Conservation (phyloP, 1,140 invertebrate species). For the Drosophila neocordata region DNA sequence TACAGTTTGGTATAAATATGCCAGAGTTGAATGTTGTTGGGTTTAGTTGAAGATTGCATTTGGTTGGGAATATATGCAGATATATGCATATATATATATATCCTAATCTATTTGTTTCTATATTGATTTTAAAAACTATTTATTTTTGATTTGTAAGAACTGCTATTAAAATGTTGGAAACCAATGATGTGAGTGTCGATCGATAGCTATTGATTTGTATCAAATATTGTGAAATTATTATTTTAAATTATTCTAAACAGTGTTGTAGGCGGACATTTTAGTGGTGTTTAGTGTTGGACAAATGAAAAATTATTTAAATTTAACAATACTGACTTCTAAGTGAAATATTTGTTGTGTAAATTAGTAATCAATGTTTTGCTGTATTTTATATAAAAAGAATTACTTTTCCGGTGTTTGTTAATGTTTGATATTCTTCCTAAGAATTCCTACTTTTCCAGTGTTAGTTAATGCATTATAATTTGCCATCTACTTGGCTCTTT, state of each 20-base stretch:
- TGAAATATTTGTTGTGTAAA: too few relatives aligned
- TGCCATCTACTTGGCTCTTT: neutral
- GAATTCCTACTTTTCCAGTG: neutral
- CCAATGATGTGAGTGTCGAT: constrained; percentile 57
- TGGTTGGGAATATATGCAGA: constrained; percentile 4
- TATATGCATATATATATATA: neutral
- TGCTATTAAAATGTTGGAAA: constrained; percentile 53
- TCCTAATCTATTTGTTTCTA: neutral
- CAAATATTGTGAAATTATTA: too few relatives aligned
- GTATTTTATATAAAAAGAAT: too few relatives aligned
- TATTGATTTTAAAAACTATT: neutral
- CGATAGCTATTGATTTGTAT: too few relatives aligned
- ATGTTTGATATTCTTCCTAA: too few relatives aligned
- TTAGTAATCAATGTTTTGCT: too few relatives aligned
- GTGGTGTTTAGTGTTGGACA: neutral
- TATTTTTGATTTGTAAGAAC: too few relatives aligned
- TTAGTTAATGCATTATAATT: neutral
- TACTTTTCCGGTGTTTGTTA: too few relatives aligned
- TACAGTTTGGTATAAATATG: constrained; percentile 48
- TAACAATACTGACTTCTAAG: too few relatives aligned
- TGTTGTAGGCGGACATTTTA: too few relatives aligned
- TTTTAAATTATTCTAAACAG: too few relatives aligned
- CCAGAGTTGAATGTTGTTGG: constrained; percentile 39
- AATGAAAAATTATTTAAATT: too few relatives aligned
- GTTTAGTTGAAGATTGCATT: constrained; percentile 50